Conservation (phyloP, 1,140 invertebrate species). For the Pogonomyrmex californicus region DNA sequence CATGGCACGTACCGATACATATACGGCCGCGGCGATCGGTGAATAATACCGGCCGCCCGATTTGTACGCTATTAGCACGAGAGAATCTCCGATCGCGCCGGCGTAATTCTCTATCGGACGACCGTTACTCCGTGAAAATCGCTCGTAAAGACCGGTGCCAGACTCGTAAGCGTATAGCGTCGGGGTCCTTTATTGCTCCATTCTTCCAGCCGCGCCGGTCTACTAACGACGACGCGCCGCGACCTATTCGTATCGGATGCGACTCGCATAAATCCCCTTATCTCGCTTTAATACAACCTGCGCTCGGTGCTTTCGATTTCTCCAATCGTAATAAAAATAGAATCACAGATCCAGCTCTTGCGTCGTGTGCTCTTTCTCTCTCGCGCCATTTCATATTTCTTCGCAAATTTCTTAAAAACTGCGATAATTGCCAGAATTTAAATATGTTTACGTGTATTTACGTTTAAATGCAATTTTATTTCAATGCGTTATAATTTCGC, state of each 20-base stretch:
- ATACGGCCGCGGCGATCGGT: conserved; percentile 69
- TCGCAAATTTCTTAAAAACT: background rate
- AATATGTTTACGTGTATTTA: background rate
- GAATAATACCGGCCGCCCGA: conserved; percentile 80
- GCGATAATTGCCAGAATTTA: conserved; percentile 7
- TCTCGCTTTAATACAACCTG: conserved; percentile 54
- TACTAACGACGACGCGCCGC: conserved; percentile 67
- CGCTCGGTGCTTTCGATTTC: conserved; percentile 32
- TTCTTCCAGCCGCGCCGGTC: conserved; percentile 77
- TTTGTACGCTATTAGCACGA: conserved; percentile 84
- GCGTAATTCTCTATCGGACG: conserved; percentile 81
- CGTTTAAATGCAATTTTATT: background rate
- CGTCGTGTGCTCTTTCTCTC: background rate
- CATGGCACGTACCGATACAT: conserved; percentile 64
- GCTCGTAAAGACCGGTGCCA: conserved; percentile 80
- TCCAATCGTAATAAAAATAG: conserved; percentile 35
- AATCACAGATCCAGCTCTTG: background rate
- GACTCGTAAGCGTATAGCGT: conserved; percentile 62
- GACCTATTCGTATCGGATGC: conserved; percentile 70
- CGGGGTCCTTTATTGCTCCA: conserved; percentile 78
- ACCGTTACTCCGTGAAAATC: conserved; percentile 82
- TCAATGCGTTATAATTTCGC: conserved; percentile 18
- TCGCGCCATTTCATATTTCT: background rate
- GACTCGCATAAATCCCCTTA: conserved; percentile 70
- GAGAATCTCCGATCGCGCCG: conserved; percentile 80